Base-by-base conservation (phyloP, 2,888 invertebrate species). In the Malthinus seriepunctatus region DNA sequence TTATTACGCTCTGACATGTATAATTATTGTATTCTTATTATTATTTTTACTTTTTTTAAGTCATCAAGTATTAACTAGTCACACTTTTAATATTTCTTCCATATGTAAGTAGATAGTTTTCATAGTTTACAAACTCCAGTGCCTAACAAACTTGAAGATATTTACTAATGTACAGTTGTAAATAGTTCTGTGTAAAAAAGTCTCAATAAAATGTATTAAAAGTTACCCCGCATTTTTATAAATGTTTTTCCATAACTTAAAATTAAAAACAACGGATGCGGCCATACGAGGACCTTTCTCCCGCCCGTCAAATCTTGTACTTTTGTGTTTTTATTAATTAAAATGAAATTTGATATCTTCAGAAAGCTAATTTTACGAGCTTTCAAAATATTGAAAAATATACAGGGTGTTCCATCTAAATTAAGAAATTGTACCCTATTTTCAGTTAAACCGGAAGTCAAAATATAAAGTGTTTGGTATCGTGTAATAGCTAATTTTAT, bases 11-110 rank as follows among this genome's bases (percentile, higher is more conserved):
- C 23, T 23, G 23, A 23, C 23, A 23, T 39, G 39, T 39, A 39
- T 39, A 15, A 15, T 39, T 15, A 39, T 39, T 39, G 39, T 39
- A 39, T 15, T 39, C 23, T 15, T 50, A 33, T 47, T 49, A 44
- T 59, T 55, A 51, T 60, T 55, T 56, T 55, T 60, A 51, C 38
- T 47, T 56, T 56, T 23, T 56, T 60, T 60, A 56, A 60, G 60
- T 60, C 55, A 56, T 56, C 51, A 60, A 60, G 51, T 63, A 61
- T 56, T 63, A 63, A 67, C 68, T 68, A 68, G 68, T 68, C 68
- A 67, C 60, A 50, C 50, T 63, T 39, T 39, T 56, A 60, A 56
- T 65, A 63, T 63, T 62, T 65, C 64, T 63, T 66, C 61, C 66
- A 61, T 54, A 14, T 15, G 14, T 39, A 39, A 14, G 53, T 59